Evolutionary conservation across 2,888 invertebrate genomes (phyloP).

Genomic region (Psococerastis gibbosa): DNA sequence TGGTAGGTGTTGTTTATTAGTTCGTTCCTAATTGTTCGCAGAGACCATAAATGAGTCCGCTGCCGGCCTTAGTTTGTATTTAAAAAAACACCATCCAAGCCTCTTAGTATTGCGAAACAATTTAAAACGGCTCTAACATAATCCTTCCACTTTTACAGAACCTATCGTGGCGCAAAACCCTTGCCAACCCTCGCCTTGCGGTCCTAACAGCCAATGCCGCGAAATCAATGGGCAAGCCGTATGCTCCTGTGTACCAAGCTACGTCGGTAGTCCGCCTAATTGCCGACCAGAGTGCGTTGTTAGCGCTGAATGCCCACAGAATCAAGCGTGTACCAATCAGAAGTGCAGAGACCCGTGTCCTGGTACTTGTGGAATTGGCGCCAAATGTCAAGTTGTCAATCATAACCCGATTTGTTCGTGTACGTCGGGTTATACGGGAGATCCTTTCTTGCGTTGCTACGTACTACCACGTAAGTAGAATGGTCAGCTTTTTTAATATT

Average conservation of each 20-base stretch:
- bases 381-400: conserved; percentile 35
- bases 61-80: background rate
- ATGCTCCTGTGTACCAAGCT: conserved; percentile 36
- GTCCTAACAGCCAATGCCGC: conserved; percentile 34
- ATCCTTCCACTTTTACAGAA: no score
- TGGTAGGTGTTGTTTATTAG: conserved; percentile 26
- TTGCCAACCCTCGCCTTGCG: conserved; percentile 35
- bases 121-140: no score
- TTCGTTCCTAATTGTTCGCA: no score
- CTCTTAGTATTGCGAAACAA: no score
- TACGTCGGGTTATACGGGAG: conserved; percentile 29
- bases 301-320: conserved; percentile 34
- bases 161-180: no score
- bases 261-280: conserved; percentile 34
- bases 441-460: conserved; percentile 34
- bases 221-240: conserved; percentile 33
- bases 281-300: conserved; percentile 38
- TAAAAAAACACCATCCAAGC: conserved; percentile 8
- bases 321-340: conserved; percentile 36
- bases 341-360: conserved; percentile 41
- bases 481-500: background rate
- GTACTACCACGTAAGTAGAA: conserved; percentile 11
- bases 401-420: conserved; percentile 39
- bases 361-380: conserved; percentile 34
- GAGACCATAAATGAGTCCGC: no score